Percentiles rank a stretch among this genome's conserved stretches.
These are phyloP conservation scores for Calameuta pallipes DNA, from an alignment of 2,888 invertebrate species.

Conservation along the genomic window DNA sequence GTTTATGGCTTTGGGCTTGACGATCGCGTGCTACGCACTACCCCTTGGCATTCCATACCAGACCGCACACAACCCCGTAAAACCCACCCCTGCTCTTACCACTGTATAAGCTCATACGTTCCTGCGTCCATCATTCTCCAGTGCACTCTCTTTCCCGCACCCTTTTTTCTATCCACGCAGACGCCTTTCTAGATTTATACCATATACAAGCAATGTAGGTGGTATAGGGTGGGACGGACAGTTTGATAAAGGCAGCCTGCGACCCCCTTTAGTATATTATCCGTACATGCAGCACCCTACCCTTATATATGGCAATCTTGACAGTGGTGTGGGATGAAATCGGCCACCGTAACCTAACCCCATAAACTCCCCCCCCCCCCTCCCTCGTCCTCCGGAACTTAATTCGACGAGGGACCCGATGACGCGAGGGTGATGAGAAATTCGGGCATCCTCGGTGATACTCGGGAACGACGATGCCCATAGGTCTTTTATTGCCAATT, in stretches of 20 bases:
- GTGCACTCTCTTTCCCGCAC: slow-evolving; percentile 13
- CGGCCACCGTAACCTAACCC: slow-evolving; percentile 53
- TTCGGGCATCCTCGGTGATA: not conserved
- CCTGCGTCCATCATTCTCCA: not conserved
- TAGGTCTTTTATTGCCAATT: slow-evolving; percentile 65
- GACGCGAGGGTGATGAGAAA: slow-evolving; percentile 25
- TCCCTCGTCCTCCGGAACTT: slow-evolving; percentile 46
- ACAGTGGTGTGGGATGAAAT: slow-evolving; percentile 49
- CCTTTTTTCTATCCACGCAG: slow-evolving; percentile 19
- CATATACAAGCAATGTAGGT: not conserved
- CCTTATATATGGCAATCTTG: slow-evolving; percentile 52
- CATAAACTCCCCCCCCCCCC: slow-evolving; percentile 44
- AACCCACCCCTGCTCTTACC: slow-evolving; percentile 13
- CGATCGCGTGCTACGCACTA: slow-evolving; percentile 51
- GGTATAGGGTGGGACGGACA: not conserved
- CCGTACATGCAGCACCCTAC: slow-evolving; percentile 37
- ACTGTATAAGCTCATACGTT: slow-evolving; percentile 16
- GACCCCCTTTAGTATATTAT: not conserved
- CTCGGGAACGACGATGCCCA: slow-evolving; percentile 45
- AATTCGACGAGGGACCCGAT: slow-evolving; percentile 54
- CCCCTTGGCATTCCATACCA: not conserved
- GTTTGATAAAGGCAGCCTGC: not conserved
- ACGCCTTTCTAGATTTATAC: slow-evolving; percentile 14
- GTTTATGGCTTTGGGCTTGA: slow-evolving; percentile 62
- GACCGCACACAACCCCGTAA: not conserved